Conservation (phyloP, 2,888 invertebrate genomes). For the Campoletis raptor region DNA sequence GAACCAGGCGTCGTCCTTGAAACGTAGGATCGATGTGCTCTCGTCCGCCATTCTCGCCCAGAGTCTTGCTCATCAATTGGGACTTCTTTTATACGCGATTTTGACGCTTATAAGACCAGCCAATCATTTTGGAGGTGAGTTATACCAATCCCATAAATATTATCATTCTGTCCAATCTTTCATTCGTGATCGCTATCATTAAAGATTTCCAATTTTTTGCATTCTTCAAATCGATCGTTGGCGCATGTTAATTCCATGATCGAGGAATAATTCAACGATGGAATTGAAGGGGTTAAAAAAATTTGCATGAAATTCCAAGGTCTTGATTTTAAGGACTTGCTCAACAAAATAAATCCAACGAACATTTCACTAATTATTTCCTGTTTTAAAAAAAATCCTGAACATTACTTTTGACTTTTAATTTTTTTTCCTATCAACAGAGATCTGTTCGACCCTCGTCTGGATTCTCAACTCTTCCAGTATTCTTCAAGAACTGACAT, state of each 20-base stretch:
- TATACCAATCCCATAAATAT: background rate
- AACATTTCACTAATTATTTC: background rate
- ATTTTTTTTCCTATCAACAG: conserved; percentile 67
- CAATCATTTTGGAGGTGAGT: conserved; percentile 82
- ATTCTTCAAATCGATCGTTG: background rate
- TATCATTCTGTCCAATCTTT: background rate
- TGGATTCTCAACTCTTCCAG: conserved; percentile 85
- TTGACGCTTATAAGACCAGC: conserved; percentile 83
- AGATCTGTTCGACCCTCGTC: conserved; percentile 84
- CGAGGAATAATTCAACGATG: background rate
- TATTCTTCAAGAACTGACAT: conserved; percentile 85
- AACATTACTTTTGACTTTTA: background rate
- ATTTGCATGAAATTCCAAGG: background rate
- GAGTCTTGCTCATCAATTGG: conserved; percentile 83
- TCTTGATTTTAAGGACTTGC: background rate
- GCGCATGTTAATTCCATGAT: background rate
- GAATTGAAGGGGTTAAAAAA: background rate
- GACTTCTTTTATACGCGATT: conserved; percentile 82
- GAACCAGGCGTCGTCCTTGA: conserved; percentile 82
- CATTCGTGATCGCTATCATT: background rate
- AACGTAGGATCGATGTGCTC: conserved; percentile 85
- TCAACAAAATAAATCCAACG: background rate
- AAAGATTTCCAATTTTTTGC: background rate
- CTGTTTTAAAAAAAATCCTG: conserved; percentile 14
- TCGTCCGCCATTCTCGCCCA: conserved; percentile 84